Percentiles rank a stretch among this genome's conserved stretches.
Evolutionary conservation across 2,888 invertebrate genomes (phyloP).

Genomic region (Synanthedon andrenaeformis): DNA sequence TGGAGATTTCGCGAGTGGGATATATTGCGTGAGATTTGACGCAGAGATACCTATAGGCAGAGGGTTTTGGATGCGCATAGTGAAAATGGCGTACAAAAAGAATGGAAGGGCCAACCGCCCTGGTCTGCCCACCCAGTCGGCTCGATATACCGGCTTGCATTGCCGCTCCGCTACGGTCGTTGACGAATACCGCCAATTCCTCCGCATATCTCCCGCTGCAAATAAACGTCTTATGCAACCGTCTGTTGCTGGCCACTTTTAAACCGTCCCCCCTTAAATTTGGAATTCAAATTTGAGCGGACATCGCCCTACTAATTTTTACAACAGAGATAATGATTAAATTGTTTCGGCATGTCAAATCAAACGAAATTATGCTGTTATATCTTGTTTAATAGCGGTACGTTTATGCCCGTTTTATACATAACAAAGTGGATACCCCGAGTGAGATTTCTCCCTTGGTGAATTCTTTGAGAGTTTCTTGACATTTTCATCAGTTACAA

Average conservation of each 20-base stretch:
- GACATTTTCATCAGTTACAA: too few relatives aligned
- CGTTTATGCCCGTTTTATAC: slow-evolving; percentile 47
- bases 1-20: neutral
- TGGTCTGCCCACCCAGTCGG: slow-evolving; percentile 62
- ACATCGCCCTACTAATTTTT: slow-evolving; percentile 33
- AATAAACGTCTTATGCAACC: slow-evolving; percentile 37
- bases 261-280: slow-evolving; percentile 18
- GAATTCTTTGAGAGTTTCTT: slow-evolving; percentile 17
- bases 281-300: slow-evolving; percentile 20
- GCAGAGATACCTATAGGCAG: slow-evolving; percentile 9
- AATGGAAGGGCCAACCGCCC: slow-evolving; percentile 41
- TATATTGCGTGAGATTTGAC: neutral
- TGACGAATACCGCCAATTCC: slow-evolving; percentile 69
- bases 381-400: slow-evolving; percentile 65
- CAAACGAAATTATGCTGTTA: slow-evolving; percentile 70
- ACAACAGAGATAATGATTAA: slow-evolving; percentile 63
- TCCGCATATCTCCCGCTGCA: slow-evolving; percentile 36
- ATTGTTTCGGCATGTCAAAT: slow-evolving; percentile 70
- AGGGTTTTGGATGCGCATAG: slow-evolving; percentile 15
- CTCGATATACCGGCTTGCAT: slow-evolving; percentile 36
- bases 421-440: slow-evolving; percentile 41
- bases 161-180: slow-evolving; percentile 50
- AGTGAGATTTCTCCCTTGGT: slow-evolving; percentile 50
- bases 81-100: slow-evolving; percentile 50
- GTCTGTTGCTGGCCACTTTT: slow-evolving; percentile 14